These are phyloP conservation scores for Argopecten irradians DNA, from an alignment of 1,140 invertebrate species.

Conservation along the genomic window DNA sequence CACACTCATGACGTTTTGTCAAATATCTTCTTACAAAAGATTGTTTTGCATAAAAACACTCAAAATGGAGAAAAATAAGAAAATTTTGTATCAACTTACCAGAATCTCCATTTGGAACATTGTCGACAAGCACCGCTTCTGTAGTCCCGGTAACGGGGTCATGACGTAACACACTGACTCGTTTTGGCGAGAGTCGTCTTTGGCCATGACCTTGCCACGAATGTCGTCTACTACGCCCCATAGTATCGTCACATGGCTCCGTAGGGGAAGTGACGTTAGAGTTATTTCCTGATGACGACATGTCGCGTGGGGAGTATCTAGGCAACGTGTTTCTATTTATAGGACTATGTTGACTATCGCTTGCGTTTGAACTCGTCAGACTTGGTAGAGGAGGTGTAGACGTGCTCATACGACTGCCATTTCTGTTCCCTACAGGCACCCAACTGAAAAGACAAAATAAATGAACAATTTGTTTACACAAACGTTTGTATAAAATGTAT, in stretches of 20 bases:
- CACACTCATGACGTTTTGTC: too few relatives aligned
- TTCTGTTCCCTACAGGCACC: slow-evolving; percentile 43
- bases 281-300: slow-evolving; percentile 46
- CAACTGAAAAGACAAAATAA: slow-evolving; percentile 40
- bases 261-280: slow-evolving; percentile 46
- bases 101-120: slow-evolving; percentile 47
- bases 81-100: neutral
- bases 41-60: neutral
- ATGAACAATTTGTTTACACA: too few relatives aligned
- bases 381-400: slow-evolving; percentile 40
- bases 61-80: neutral
- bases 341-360: slow-evolving; percentile 31
- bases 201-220: slow-evolving; percentile 46
- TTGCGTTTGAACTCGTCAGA: slow-evolving; percentile 43
- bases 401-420: slow-evolving; percentile 24
- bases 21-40: too few relatives aligned
- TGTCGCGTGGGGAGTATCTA: slow-evolving; percentile 38
- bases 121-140: slow-evolving; percentile 40
- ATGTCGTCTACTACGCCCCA: slow-evolving; percentile 45
- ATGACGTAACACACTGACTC: slow-evolving; percentile 42
- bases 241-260: slow-evolving; percentile 45
- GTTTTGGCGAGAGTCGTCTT: slow-evolving; percentile 30
- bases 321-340: slow-evolving; percentile 41
- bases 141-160: slow-evolving; percentile 43
- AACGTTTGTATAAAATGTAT: neutral